Evolutionary conservation across 2,113 vertebrate species (phyloP), one percentile per base, ranked within the genome.

Genomic region (Silurus asotus): DNA sequence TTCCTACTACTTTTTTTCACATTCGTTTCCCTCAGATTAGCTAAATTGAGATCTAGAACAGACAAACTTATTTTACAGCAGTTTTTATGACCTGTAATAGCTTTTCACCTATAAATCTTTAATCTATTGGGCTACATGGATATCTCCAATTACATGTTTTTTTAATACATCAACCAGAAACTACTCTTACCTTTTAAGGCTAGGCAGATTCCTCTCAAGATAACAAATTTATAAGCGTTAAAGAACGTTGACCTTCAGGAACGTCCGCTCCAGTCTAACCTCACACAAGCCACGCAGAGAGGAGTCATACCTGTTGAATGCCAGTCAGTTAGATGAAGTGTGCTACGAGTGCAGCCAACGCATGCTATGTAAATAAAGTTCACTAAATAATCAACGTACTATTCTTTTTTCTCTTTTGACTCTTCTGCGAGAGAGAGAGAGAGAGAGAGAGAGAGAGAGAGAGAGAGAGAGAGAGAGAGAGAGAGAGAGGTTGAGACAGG

Each of bases 221-320:
- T 23, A 48, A 88, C 78, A 80, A 79, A 58, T 70, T 69, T 83
- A 90, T 86, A 85, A 88, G 80, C 88, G 90, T 88, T 87, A 84
- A 59, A 81, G 49, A 62, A 25, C 1, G 28, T 8, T 10, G 37
- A 74, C 77, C 6, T 55, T 56, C 58, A 37, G 49, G 19, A 76
- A 56, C 5, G 10, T 19, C 53, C 23, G 81, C 2, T 80, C 87
- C 48, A 1, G 0, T 70, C 70, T 72, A 7, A 5, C 65, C 84
- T 86, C 70, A 48, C 58, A 59, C 61, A 76, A 37, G 0, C 7
- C 7, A 74, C 28, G 59, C 8, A 70, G n/a, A 82, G 2, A 17
- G 25, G 55, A 15, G 48, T 59, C 17, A 62, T 81, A 48, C 23
- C 72, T 25, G 45, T 62, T 65, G 84, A 23, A 51, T 65, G n/a